Conservation (phyloP, 2,888 invertebrate species). For the Sclerodermus sp. region DNA sequence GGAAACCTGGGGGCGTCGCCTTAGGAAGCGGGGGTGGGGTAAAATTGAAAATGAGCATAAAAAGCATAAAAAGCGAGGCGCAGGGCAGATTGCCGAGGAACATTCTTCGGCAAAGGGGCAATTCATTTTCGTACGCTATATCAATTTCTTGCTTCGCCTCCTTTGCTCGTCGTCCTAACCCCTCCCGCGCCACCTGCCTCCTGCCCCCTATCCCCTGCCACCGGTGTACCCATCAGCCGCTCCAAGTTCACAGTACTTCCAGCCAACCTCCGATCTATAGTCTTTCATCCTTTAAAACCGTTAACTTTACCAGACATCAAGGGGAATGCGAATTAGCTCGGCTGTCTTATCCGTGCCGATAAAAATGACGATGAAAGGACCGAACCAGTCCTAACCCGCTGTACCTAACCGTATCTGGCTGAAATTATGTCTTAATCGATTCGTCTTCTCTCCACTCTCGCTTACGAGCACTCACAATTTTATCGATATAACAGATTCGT, state of each 20-base stretch:
- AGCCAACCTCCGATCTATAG: slow-evolving; percentile 46
- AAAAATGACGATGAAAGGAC: slow-evolving; percentile 37
- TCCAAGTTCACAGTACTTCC: slow-evolving; percentile 11
- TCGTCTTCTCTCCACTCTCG: slow-evolving; percentile 3
- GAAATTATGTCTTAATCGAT: slow-evolving; percentile 33
- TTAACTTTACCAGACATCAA: slow-evolving; percentile 55
- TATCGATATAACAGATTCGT: too few species aligned
- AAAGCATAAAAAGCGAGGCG: slow-evolving; percentile 51
- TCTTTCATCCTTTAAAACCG: slow-evolving; percentile 57
- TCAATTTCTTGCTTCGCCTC: slow-evolving; percentile 57
- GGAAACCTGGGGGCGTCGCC: slow-evolving; percentile 39
- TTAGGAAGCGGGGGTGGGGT: slow-evolving; percentile 25
- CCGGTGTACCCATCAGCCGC: slow-evolving; percentile 10
- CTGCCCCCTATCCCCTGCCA: slow-evolving; percentile 19
- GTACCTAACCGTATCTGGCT: slow-evolving; percentile 2
- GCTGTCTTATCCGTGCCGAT: slow-evolving; percentile 43
- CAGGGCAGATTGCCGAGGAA: slow-evolving; percentile 56
- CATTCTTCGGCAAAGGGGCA: slow-evolving; percentile 54
- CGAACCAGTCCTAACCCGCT: slow-evolving; percentile 13
- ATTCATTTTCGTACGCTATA: slow-evolving; percentile 59
- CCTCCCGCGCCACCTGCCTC: slow-evolving; percentile 18
- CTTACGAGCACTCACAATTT: too few species aligned
- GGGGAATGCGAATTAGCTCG: slow-evolving; percentile 55
- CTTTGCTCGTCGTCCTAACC: slow-evolving; percentile 30
- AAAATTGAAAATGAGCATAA: slow-evolving; percentile 57